Conservation (phyloP, 2,888 invertebrate species). For the Lepidonotus clava region DNA sequence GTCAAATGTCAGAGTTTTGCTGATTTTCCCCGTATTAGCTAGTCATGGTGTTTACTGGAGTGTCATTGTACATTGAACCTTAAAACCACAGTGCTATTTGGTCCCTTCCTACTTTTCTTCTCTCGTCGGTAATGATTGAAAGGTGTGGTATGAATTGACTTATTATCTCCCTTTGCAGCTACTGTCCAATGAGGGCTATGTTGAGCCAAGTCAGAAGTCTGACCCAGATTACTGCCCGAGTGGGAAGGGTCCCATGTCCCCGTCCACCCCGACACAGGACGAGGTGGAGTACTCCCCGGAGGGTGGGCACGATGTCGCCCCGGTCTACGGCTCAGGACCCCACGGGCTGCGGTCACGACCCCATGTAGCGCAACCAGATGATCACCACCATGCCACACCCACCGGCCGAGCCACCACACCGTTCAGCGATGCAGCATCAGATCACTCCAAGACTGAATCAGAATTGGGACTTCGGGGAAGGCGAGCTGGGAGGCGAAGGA, state of each 20-base stretch:
- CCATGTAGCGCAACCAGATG: too few relatives aligned
- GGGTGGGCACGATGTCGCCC: neutral
- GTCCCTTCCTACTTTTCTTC: too few relatives aligned
- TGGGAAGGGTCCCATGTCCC: neutral
- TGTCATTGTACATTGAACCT: too few relatives aligned
- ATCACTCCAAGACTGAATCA: slow-evolving; percentile 29
- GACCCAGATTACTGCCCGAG: slow-evolving; percentile 9
- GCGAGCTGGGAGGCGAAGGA: neutral
- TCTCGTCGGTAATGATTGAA: too few relatives aligned
- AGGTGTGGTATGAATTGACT: too few relatives aligned
- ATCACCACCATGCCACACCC: neutral
- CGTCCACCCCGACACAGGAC: slow-evolving; percentile 53
- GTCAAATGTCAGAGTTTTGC: too few relatives aligned
- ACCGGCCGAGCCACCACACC: slow-evolving; percentile 43
- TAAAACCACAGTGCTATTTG: too few relatives aligned
- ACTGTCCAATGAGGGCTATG: slow-evolving; percentile 11
- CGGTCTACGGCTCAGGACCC: neutral
- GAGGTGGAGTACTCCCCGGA: slow-evolving; percentile 29
- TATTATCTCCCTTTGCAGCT: too few relatives aligned
- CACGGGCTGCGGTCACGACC: too few relatives aligned
- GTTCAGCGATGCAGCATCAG: slow-evolving; percentile 53
- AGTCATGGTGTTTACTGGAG: too few relatives aligned
- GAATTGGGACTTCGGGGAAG: slow-evolving; percentile 14
- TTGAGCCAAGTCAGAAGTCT: neutral
- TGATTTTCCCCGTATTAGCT: too few relatives aligned